phyloP scores from a whole-genome alignment of 2,113 vertebrate species.

The Erythrocercus mccallii region DNA sequence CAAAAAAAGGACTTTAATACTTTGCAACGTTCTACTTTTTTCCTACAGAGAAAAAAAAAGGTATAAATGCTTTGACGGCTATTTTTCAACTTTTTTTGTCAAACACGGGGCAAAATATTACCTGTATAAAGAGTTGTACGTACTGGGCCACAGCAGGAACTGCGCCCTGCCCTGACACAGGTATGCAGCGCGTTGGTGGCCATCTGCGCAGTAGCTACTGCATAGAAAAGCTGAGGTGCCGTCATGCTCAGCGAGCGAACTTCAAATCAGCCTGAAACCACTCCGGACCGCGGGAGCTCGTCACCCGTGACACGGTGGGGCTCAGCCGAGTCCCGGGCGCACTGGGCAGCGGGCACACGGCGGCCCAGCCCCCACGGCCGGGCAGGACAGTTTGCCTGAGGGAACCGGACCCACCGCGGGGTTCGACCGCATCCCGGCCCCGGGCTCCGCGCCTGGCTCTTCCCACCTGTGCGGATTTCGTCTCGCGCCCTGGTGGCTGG shows the following conservation, averaged over 20 bases:
- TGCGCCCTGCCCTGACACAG: neutral
- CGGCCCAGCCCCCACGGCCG: fast-evolving
- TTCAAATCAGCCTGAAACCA: fast-evolving
- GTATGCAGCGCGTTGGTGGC: fast-evolving
- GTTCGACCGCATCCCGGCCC: neutral
- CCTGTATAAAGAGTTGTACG: neutral
- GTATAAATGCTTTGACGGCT: neutral
- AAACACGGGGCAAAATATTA: neutral
- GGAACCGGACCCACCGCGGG: no score
- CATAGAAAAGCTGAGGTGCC: fast-evolving
- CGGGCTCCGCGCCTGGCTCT: neutral
- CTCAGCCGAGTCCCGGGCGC: neutral
- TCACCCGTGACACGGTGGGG: neutral
- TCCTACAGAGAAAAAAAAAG: fast-evolving
- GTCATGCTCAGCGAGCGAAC: neutral
- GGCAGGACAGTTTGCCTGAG: fast-evolving
- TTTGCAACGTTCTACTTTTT: neutral
- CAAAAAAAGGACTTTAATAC: neutral
- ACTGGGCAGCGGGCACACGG: neutral
- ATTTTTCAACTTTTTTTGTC: neutral
- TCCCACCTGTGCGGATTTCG: conserved; percentile 2
- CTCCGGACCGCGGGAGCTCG: fast-evolving
- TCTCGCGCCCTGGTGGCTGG: conserved; percentile 50
- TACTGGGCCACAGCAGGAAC: neutral
- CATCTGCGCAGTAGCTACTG: fast-evolving